Percentiles rank a stretch among this genome's conserved stretches.
phyloP scores from a whole-genome alignment of 64 coral and sea anemone genomes.

The Actinia tenebrosa region DNA sequence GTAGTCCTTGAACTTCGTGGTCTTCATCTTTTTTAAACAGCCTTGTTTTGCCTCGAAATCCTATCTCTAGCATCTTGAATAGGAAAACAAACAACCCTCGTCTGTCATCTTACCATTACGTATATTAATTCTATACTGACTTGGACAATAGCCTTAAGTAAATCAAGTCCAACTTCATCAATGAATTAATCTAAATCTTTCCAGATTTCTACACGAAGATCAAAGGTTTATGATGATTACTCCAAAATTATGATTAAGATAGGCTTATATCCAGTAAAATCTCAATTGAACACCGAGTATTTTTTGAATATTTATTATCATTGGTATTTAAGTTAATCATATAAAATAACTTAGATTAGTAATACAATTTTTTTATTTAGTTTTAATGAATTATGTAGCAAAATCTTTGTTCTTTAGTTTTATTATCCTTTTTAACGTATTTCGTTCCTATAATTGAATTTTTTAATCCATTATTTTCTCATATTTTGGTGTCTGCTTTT shows the following conservation, averaged over 20 bases:
- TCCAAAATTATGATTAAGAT: background rate
- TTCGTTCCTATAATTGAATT: no score
- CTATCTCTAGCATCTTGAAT: background rate
- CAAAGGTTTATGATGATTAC: background rate
- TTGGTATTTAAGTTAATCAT: background rate
- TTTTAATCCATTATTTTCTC: no score
- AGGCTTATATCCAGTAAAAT: background rate
- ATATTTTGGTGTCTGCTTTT: no score
- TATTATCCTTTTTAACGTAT: no score
- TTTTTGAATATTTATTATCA: background rate
- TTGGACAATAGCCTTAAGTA: no score
- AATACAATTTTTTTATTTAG: background rate
- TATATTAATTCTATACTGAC: no score
- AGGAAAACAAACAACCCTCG: background rate
- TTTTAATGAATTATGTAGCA: no score
- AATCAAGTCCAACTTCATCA: no score
- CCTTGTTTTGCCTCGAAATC: background rate
- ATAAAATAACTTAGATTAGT: background rate
- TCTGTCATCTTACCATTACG: no score
- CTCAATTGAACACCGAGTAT: background rate
- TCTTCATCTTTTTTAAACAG: background rate
- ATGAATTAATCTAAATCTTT: background rate
- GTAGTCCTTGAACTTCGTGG: background rate
- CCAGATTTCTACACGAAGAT: background rate
- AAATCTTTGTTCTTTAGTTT: no score